Conservation (phyloP, 2,888 invertebrate genomes). For the Calameuta filiformis region DNA sequence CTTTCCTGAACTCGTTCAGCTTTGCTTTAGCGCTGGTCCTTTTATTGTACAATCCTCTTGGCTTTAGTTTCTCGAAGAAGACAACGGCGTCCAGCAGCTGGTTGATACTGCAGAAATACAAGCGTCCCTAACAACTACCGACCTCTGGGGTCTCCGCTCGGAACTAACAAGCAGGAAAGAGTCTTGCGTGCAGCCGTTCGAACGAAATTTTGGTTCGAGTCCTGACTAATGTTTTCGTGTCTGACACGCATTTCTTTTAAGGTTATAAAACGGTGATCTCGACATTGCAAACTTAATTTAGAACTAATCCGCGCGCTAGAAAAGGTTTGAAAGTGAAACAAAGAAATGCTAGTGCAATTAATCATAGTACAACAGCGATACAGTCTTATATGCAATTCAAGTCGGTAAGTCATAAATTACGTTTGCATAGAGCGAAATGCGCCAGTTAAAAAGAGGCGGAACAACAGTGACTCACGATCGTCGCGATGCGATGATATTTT, state of each 20-base stretch:
- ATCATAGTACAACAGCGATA: not conserved
- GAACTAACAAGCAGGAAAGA: not conserved
- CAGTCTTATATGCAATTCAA: not conserved
- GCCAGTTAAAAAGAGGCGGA: not conserved
- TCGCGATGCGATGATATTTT: not conserved
- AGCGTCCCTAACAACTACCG: not conserved
- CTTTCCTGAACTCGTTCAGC: not conserved
- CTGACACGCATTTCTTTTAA: not conserved
- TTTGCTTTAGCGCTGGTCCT: not conserved
- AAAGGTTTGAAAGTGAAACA: not conserved
- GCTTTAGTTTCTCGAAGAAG: not conserved
- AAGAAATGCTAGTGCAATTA: not conserved
- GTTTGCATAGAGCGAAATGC: not conserved
- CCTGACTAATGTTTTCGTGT: not conserved
- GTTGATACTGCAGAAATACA: not conserved
- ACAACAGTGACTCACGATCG: not conserved
- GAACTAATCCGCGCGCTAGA: not conserved
- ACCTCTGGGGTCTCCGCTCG: not conserved
- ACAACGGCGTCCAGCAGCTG: not conserved
- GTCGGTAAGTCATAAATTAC: not conserved
- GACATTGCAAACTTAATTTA: not conserved
- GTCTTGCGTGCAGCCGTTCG: not conserved
- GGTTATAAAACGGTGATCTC: not conserved
- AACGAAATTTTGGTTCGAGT: not conserved
- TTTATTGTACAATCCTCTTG: not conserved